phyloP scores from a whole-genome alignment of 2,888 invertebrate species.

The Andrena flavipes region DNA sequence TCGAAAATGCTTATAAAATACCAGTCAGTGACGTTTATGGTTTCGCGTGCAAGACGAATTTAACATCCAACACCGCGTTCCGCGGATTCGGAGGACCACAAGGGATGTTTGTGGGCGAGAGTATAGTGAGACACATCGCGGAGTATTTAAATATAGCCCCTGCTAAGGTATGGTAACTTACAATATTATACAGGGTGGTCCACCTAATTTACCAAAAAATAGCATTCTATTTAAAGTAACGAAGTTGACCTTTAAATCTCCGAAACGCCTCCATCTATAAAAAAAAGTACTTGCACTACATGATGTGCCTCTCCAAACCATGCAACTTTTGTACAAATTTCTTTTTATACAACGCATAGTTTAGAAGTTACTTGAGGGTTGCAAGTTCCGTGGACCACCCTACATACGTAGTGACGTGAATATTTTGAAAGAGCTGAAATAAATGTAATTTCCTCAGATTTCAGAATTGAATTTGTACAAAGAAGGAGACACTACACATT shows the following conservation, averaged over 20 bases:
- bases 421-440: background rate
- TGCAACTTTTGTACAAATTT: no score
- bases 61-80: conserved; percentile 97
- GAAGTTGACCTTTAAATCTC: no score
- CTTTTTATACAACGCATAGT: no score
- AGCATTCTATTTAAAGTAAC: no score
- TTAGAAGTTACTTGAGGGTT: no score
- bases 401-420: no score
- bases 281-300: no score
- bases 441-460: conserved; percentile 80
- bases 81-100: conserved; percentile 97
- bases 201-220: no score
- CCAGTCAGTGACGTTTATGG: conserved; percentile 90
- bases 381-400: no score
- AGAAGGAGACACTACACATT: conserved; percentile 92
- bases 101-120: conserved; percentile 94
- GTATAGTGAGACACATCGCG: conserved; percentile 91
- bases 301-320: no score
- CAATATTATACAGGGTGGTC: background rate
- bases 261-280: no score
- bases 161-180: conserved; percentile 85
- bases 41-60: conserved; percentile 93
- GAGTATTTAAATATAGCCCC: conserved; percentile 88
- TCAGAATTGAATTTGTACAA: conserved; percentile 91
- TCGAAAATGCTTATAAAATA: conserved; percentile 93